Conservation (phyloP, 2,888 invertebrate species). For the Chalcis sispes region DNA sequence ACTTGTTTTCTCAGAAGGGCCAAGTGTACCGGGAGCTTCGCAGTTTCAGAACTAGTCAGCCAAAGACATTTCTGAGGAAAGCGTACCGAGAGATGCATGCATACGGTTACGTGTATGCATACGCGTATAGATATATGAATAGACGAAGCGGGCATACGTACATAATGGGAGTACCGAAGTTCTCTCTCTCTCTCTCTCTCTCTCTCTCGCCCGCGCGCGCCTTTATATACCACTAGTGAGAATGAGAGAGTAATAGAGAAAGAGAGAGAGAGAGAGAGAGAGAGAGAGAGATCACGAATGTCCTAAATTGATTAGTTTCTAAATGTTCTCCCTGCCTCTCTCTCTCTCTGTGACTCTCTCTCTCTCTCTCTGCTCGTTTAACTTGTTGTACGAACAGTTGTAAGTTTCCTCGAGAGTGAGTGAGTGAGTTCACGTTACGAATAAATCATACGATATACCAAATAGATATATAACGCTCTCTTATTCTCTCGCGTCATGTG, state of each 20-base stretch:
- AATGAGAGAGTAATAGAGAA: no score
- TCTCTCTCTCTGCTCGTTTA: no score
- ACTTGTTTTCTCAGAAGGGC: not conserved
- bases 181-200: no score
- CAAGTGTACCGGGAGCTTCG: not conserved
- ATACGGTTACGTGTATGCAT: not conserved
- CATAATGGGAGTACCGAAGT: no score
- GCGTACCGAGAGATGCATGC: not conserved
- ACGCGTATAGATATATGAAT: not conserved
- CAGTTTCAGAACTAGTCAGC: constrained; percentile 8
- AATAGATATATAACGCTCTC: no score
- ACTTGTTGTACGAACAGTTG: no score
- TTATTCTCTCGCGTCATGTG: no score
- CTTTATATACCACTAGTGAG: no score
- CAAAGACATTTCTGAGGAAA: constrained; percentile 7
- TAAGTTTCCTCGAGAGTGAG: no score
- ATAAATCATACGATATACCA: constrained; percentile 39
- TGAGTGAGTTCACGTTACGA: constrained; percentile 5
- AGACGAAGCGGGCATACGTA: not conserved
- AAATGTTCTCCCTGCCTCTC: constrained; percentile 22
- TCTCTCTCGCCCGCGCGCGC: no score
- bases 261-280: not conserved
- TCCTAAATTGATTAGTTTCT: constrained; percentile 48
- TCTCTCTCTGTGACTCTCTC: no score
- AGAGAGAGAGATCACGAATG: not conserved